These are phyloP conservation scores for Mantis religiosa DNA, from an alignment of 2,888 invertebrate species.

Conservation along the genomic window DNA sequence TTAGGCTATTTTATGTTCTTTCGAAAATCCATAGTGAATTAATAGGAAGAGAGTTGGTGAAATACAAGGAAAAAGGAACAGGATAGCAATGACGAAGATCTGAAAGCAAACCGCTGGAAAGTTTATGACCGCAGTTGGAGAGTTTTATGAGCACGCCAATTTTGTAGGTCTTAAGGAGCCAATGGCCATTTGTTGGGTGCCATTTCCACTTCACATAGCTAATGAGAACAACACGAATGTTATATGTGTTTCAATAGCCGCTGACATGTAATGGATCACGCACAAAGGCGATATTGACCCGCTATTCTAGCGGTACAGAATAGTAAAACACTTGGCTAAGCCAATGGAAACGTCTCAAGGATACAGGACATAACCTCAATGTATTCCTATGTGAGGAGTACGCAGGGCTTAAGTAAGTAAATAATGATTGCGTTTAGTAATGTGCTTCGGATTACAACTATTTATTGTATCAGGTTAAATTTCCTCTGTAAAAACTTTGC, in stretches of 20 bases:
- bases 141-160: background rate
- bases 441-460: too few species aligned
- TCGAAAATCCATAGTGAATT: too few species aligned
- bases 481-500: too few species aligned
- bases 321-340: background rate
- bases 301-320: background rate
- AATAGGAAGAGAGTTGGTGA: too few species aligned
- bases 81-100: background rate
- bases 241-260: background rate
- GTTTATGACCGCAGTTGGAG: background rate
- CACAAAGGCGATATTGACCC: too few species aligned
- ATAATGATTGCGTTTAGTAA: too few species aligned
- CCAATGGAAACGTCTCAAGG: background rate
- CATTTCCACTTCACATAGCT: background rate
- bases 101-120: background rate
- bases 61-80: background rate
- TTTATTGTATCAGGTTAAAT: too few species aligned
- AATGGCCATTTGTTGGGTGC: background rate
- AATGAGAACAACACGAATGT: background rate
- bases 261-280: background rate
- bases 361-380: background rate
- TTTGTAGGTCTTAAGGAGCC: background rate
- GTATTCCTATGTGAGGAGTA: too few species aligned
- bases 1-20: too few species aligned
- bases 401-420: too few species aligned